Base-by-base conservation (phyloP, 1,140 invertebrate species). In the Ooceraea biroi region DNA sequence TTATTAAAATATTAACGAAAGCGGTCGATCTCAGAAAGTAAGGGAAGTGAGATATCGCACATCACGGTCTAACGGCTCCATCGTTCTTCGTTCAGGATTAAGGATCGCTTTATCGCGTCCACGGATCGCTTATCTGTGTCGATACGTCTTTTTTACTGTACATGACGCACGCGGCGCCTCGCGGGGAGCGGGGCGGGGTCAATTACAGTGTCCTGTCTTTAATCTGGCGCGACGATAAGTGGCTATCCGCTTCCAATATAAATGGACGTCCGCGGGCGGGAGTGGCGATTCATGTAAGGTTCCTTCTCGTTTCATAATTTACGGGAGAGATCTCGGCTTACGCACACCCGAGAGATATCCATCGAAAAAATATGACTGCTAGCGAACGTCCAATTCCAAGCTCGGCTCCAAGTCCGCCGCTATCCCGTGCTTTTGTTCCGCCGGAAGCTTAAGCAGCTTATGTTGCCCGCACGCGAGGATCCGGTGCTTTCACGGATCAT, bases 361-460 rank as follows among this genome's bases (percentile, higher is more conserved):
- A 55, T 77, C 44, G 78, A 61, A 86, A 83, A 78, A 71, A 73
- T 52, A 85, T 60, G 19, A 12, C 36, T 57, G 5, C 10, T n/a
- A 17, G 27, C 7, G n/a, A 19, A 69, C 10, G 63, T 88, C 52
- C 83, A 68, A 77, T 82, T 72, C 65, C 27, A 7, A n/a, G 57
- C 12, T 25, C 27, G 36, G 74, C 63, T 82, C 74, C 0, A 65
- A 19, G 25, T 61, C 41, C 8, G 46, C 25, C 22, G 48, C 63
- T 50, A 7, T 61, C 50, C 50, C n/a, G 27, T 14, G 12, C 25
- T 71, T 30, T 27, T 71, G n/a, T 36, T 82, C 63, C 50, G 68
- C 66, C 73, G 25, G 27, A 27, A 30, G 25, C 63, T 88, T 80
- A 76, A 87, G 83, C 46, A 82, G 86, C 87, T 88, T 85, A 82